Evolutionary conservation across 2,888 invertebrate genomes (phyloP).

Genomic region (Drosophila eohydei): DNA sequence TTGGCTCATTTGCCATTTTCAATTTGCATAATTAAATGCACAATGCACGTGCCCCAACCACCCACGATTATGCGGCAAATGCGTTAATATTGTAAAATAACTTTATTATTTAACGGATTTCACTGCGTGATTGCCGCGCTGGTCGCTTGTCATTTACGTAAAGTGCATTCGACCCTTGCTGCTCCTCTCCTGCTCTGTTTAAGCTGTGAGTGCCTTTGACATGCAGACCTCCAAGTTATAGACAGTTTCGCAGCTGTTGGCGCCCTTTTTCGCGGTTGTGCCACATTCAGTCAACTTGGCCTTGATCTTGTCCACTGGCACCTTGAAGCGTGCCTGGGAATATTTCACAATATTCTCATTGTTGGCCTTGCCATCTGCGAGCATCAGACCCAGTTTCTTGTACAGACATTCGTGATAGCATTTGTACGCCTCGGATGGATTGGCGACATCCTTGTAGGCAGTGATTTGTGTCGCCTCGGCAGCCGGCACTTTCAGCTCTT

Average conservation of each 20-base stretch:
- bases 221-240: constrained; percentile 60
- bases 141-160: constrained; percentile 49
- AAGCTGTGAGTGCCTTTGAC: constrained; percentile 53
- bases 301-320: constrained; percentile 57
- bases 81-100: constrained; percentile 71
- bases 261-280: constrained; percentile 19
- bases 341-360: constrained; percentile 48
- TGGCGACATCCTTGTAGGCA: constrained; percentile 46
- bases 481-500: constrained; percentile 49
- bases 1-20: constrained; percentile 64
- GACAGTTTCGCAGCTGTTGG: constrained; percentile 43
- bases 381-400: constrained; percentile 57
- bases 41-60: constrained; percentile 26
- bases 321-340: constrained; percentile 35
- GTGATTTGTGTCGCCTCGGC: constrained; percentile 47
- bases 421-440: constrained; percentile 53
- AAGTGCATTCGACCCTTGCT: constrained; percentile 3
- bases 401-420: constrained; percentile 66
- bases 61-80: constrained; percentile 57
- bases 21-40: constrained; percentile 77
- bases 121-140: constrained; percentile 46
- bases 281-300: constrained; percentile 37
- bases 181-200: neutral
- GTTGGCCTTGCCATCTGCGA: constrained; percentile 38
- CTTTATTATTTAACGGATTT: constrained; percentile 70